phyloP scores from a whole-genome alignment of 2,113 vertebrate genomes.

The Oreochromis aureus region DNA sequence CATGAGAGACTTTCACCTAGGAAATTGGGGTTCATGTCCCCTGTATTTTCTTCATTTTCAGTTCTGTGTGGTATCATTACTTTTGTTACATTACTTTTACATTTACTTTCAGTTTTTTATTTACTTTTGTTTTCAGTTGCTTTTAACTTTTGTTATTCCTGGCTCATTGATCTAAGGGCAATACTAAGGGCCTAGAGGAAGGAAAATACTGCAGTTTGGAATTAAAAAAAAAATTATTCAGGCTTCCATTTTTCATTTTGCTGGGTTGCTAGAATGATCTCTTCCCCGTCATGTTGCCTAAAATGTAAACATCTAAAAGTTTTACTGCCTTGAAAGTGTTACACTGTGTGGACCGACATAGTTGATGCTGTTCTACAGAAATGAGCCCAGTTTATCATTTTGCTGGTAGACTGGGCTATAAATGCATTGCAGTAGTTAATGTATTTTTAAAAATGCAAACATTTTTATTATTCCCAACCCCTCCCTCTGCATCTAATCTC shows the following conservation, averaged over 20 bases:
- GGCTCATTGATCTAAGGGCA: neutral
- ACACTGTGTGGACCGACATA: neutral
- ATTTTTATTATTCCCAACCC: constrained; percentile 55
- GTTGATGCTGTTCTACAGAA: neutral
- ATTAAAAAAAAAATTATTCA: neutral
- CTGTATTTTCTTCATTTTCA: neutral
- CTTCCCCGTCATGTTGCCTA: neutral
- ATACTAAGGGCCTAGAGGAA: neutral
- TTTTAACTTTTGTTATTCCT: neutral
- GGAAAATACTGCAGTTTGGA: neutral
- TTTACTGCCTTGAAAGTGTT: neutral
- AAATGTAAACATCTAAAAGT: neutral
- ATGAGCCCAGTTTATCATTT: neutral
- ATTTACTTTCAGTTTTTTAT: neutral
- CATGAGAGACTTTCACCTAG: neutral
- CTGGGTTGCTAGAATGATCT: neutral
- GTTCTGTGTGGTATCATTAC: neutral
- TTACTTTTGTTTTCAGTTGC: neutral
- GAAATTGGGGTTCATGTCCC: neutral
- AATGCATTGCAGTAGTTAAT: constrained; percentile 39
- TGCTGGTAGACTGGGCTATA: constrained; percentile 26
- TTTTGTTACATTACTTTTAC: neutral
- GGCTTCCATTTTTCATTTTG: neutral
- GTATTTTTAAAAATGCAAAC: constrained; percentile 64
- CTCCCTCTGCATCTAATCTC: constrained; percentile 39